Conservation (phyloP, 2,113 vertebrate species). For the Oriolus oriolus region DNA sequence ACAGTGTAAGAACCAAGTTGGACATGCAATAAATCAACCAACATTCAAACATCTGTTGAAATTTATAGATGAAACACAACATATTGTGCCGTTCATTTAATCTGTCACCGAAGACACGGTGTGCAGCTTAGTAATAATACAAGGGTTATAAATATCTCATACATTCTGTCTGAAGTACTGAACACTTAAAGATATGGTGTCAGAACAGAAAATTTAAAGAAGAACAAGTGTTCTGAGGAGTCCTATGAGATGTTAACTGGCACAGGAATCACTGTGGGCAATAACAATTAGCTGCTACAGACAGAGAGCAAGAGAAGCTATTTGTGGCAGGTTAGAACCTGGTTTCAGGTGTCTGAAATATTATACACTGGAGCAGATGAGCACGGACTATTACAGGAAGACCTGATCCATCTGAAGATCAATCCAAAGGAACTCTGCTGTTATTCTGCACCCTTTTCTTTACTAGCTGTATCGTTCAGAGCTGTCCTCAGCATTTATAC, state of each 20-base stretch:
- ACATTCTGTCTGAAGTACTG: not conserved
- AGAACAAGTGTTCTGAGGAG: conserved; percentile 3
- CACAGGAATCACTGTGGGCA: not conserved
- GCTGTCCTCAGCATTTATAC: not conserved
- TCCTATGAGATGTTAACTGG: not conserved
- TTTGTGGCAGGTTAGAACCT: not conserved
- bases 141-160: conserved; percentile 1
- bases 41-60: conserved; percentile 65
- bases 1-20: conserved; percentile 54
- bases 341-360: conserved; percentile 42
- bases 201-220: conserved; percentile 3
- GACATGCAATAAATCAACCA: conserved; percentile 62
- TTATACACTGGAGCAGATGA: not conserved
- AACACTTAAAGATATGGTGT: not conserved
- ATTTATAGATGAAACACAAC: conserved; percentile 54
- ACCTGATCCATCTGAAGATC: conserved; percentile 9
- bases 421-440: conserved; percentile 12
- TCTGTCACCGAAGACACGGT: conserved; percentile 22
- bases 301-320: conserved; percentile 2
- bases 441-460: conserved; percentile 40
- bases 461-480: not conserved
- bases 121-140: conserved; percentile 29
- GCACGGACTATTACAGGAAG: not conserved
- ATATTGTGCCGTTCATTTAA: conserved; percentile 50
- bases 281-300: conserved; percentile 22